Evolutionary conservation across 2,888 invertebrate species (phyloP), one percentile per base, ranked within the genome.

Genomic region (Luffia ferchaultella): DNA sequence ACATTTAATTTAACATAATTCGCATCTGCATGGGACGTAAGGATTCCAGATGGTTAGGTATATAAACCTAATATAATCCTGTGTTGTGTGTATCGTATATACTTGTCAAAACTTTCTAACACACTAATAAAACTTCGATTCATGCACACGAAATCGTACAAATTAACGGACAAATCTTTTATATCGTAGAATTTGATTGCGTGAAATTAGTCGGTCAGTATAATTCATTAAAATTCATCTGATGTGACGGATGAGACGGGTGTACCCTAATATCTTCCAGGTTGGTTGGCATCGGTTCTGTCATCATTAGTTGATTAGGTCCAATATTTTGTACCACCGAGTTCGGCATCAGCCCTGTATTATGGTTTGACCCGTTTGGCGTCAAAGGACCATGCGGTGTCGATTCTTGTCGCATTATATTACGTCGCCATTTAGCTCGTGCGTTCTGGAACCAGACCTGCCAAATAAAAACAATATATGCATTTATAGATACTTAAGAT

Each of bases 391-490:
- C 62, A 19, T 64, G 65, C 3, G 41, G 48, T 30, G 63, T 67
- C 0, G 79, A 65, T 65, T 95, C 95, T 66, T 94, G 95, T 48
- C 95, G 84, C 92, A 95, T 93, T 70, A 95, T 89, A 74, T 95
- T 97, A 49, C 98, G 89, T 58, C 99, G 90, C 93, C 97, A 98
- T 84, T 99, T 99, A 41, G 98, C 99, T 49, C 98, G 87, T 0
- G 98, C 98, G 72, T 99, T 99, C 88, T 99, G 98, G 76, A 98
- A 98, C 98, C 98, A 98, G 1, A 98, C 98, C 97, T 98, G 58
- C 64, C 12, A 62, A 51, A 45, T 52, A 52, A 53, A 45, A 16
- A n/a, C n/a, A 42, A 30, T 47, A n/a, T n/a, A n/a, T n/a, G n/a
- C n/a, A n/a, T n/a, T n/a, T n/a, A n/a, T n/a, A n/a, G n/a, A n/a